A percentile compares a stretch with the other conserved stretches of the same genome.
Conservation (phyloP, 2,888 invertebrate genomes). For the Spatulosminthurus flaviceps region DNA sequence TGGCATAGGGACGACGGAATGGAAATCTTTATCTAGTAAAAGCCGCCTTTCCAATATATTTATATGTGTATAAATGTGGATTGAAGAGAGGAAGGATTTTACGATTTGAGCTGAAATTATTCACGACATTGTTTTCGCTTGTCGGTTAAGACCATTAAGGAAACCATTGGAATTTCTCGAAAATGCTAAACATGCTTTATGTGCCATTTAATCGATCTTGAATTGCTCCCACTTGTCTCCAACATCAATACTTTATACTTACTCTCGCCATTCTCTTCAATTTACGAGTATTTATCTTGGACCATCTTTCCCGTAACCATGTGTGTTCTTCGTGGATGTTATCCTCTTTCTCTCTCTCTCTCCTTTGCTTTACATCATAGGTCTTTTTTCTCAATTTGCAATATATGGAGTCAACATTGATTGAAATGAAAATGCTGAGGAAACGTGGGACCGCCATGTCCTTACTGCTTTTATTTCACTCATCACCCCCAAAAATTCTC, state of each 20-base stretch:
- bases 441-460: no score
- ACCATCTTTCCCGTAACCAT: background rate
- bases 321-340: no score
- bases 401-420: no score
- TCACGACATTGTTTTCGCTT: constrained; percentile 18
- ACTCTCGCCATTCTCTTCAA: background rate
- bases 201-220: constrained; percentile 21
- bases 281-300: constrained; percentile 13
- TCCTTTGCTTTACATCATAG: no score
- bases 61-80: background rate
- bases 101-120: constrained; percentile 9
- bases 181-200: constrained; percentile 15
- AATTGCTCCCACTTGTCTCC: constrained; percentile 18
- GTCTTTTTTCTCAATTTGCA: no score
- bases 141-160: constrained; percentile 16
- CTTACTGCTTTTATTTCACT: no score
- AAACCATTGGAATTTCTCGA: constrained; percentile 15
- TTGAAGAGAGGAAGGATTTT: background rate
- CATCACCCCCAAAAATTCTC: no score
- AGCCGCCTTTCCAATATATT: no score
- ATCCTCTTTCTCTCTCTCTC: no score
- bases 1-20: background rate
- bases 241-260: background rate
- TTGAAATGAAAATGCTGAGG: no score
- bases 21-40: background rate